phyloP scores from a whole-genome alignment of 2,888 invertebrate genomes.

The Polia nebulosa region DNA sequence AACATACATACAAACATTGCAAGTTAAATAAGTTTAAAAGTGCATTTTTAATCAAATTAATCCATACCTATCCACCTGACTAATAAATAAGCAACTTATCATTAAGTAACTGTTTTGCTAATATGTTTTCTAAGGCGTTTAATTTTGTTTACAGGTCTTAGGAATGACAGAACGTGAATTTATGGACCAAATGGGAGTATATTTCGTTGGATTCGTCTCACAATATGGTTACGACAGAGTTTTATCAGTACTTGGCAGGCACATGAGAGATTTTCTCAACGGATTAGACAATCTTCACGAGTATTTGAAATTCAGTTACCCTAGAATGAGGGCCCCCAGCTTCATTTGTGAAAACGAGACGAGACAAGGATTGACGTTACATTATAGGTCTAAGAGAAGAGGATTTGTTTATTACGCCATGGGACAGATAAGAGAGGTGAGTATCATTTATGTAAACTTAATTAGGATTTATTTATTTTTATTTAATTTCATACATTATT shows the following conservation, averaged over 20 bases:
- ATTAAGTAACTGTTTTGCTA: too few relatives aligned
- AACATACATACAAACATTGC: too few relatives aligned
- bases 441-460: constrained; percentile 50
- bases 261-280: constrained; percentile 98
- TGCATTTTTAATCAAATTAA: too few relatives aligned
- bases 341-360: constrained; percentile 99
- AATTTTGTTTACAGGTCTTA: constrained; percentile 92
- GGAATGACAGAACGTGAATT: constrained; percentile 97
- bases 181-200: constrained; percentile 98
- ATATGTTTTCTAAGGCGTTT: constrained; percentile 52
- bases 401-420: constrained; percentile 99
- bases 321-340: constrained; percentile 97
- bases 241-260: constrained; percentile 96
- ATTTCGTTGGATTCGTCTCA: constrained; percentile 98
- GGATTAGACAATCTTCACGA: constrained; percentile 99
- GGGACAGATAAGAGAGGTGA: constrained; percentile 97
- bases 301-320: constrained; percentile 98
- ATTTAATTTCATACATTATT: too few relatives aligned
- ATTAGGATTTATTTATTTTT: too few relatives aligned
- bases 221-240: constrained; percentile 99
- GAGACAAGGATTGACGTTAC: constrained; percentile 97
- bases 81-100: too few relatives aligned
- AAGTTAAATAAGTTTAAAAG: too few relatives aligned
- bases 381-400: constrained; percentile 97
- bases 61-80: too few relatives aligned